These are phyloP conservation scores for Scopus umbretta DNA, from an alignment of 2,113 vertebrate genomes.

Conservation along the genomic window DNA sequence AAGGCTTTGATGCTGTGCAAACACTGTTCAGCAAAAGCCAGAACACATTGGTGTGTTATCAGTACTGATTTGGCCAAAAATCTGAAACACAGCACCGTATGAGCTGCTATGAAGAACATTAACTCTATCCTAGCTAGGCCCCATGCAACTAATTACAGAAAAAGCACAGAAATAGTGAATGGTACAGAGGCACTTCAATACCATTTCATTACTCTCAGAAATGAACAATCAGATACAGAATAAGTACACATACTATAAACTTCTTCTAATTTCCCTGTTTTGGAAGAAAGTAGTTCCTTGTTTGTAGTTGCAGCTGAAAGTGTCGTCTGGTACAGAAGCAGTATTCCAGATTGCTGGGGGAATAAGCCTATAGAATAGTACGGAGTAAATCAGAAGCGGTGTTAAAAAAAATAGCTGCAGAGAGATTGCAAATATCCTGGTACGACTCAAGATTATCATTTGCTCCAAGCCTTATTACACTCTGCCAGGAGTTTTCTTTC, in stretches of 20 bases:
- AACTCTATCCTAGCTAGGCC: neutral
- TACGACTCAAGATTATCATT: neutral
- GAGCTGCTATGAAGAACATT: neutral
- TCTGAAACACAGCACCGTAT: neutral
- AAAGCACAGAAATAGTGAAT: neutral
- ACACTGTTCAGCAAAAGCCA: neutral
- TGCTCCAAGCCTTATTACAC: neutral
- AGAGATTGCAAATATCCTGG: neutral
- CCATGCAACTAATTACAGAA: neutral
- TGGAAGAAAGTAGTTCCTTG: neutral
- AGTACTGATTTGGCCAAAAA: neutral
- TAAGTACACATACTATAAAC: neutral
- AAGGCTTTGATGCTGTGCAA: neutral
- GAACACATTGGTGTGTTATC: neutral
- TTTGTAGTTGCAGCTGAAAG: neutral
- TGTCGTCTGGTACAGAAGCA: neutral
- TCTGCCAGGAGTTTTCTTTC: neutral
- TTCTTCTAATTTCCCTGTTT: neutral
- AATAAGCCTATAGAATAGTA: neutral
- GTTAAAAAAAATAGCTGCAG: neutral
- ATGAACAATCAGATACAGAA: neutral
- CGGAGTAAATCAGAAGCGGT: neutral
- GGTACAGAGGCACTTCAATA: neutral
- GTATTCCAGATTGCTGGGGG: too few relatives aligned
- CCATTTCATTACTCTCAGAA: neutral